phyloP scores from a whole-genome alignment of 2,797 vertebrate species.

The Zenarchopterus dispar region DNA sequence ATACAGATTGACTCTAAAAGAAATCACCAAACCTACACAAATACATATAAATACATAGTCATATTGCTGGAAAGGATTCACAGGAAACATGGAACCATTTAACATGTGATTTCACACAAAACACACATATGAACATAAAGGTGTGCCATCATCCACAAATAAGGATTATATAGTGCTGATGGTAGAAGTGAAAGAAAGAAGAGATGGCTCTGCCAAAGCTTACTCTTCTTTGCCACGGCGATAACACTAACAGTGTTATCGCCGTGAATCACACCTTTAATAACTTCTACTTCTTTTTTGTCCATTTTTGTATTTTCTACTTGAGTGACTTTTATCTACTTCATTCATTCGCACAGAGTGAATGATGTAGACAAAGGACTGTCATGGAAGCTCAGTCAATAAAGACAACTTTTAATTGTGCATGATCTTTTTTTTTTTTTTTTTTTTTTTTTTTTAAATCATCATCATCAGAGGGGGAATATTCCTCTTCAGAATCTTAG shows the following conservation, averaged over 20 bases:
- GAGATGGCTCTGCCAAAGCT: constrained; percentile 62
- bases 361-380: constrained; percentile 22
- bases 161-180: constrained; percentile 82
- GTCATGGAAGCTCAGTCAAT: constrained; percentile 42
- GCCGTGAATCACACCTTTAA: constrained; percentile 56
- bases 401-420: constrained; percentile 27
- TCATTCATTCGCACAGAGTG: constrained; percentile 18
- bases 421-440: too few relatives aligned
- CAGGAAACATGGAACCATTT: constrained; percentile 46
- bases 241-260: constrained; percentile 78
- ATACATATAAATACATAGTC: constrained; percentile 30
- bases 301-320: constrained; percentile 26
- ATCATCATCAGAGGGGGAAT: too few relatives aligned
- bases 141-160: constrained; percentile 66
- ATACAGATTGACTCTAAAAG: constrained; percentile 23
- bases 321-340: constrained; percentile 32
- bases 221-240: constrained; percentile 65
- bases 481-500: too few relatives aligned
- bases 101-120: constrained; percentile 31
- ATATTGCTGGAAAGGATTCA: constrained; percentile 31
- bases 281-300: constrained; percentile 52
- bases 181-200: constrained; percentile 70
- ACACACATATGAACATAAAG: constrained; percentile 50
- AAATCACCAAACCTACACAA: constrained; percentile 41
- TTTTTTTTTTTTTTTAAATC: too few relatives aligned